Conservation (phyloP, 2,797 vertebrate species). For the Coregonus ussuriensis region DNA sequence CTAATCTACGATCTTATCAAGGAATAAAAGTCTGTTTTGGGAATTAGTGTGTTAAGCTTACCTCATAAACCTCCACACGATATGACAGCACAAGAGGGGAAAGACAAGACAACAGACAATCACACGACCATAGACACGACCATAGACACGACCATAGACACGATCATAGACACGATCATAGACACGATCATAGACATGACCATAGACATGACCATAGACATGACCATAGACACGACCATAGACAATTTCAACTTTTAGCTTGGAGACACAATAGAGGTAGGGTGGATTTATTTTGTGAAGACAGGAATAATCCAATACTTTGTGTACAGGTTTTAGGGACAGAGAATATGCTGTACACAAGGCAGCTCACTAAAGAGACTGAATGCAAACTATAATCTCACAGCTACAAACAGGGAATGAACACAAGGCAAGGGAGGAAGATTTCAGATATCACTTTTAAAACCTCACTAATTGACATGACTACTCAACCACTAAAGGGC, state of each 20-base stretch:
- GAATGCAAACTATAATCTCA: background rate
- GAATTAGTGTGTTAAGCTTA: slow-evolving; percentile 16
- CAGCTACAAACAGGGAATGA: background rate
- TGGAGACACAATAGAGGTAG: background rate
- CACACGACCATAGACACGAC: background rate
- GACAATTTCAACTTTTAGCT: background rate
- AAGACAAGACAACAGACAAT: slow-evolving; percentile 18
- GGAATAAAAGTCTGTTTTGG: background rate
- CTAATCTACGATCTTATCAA: background rate
- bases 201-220: no score
- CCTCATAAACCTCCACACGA: slow-evolving; percentile 45
- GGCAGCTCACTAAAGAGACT: no score
- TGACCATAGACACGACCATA: background rate
- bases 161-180: no score
- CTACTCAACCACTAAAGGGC: background rate
- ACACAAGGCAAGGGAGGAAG: background rate
- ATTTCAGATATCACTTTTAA: background rate
- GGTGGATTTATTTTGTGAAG: background rate
- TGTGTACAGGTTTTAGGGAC: background rate
- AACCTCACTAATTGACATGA: slow-evolving; percentile 2
- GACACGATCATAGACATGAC: no score
- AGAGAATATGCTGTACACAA: no score
- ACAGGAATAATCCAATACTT: no score
- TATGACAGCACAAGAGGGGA: slow-evolving; percentile 24
- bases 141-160: no score